phyloP scores from a whole-genome alignment of 2,113 vertebrate genomes.

The Sylvia atricapilla region DNA sequence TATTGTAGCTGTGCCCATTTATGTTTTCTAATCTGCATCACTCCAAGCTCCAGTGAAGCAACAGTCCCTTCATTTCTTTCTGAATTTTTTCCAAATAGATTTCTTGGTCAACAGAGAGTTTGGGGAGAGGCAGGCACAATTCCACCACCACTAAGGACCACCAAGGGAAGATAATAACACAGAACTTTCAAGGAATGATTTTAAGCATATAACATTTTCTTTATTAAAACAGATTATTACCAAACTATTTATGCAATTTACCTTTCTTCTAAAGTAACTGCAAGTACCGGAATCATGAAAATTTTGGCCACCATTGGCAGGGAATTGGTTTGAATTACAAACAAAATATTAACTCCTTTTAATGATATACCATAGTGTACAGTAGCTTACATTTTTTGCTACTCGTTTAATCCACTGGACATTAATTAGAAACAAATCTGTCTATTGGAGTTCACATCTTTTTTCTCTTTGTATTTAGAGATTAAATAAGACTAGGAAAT shows the following conservation, averaged over 20 bases:
- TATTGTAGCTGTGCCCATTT: constrained; percentile 50
- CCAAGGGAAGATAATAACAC: not conserved
- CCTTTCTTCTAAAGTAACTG: not conserved
- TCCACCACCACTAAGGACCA: not conserved
- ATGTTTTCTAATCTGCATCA: constrained; percentile 51
- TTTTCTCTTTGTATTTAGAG: not conserved
- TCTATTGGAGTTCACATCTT: not conserved
- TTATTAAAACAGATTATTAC: not conserved
- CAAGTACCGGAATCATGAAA: not conserved
- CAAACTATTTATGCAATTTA: not conserved
- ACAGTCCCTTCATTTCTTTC: constrained; percentile 40
- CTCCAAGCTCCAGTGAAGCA: constrained; percentile 56
- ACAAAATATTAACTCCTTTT: not conserved
- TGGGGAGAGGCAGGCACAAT: not conserved
- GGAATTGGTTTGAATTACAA: not conserved
- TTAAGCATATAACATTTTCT: not conserved
- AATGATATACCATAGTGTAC: not conserved
- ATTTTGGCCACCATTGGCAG: not conserved
- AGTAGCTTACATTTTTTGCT: not conserved
- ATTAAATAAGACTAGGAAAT: not conserved
- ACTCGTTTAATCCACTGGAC: not conserved
- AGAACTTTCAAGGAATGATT: not conserved
- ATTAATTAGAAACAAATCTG: not conserved
- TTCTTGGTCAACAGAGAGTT: rapidly evolving
- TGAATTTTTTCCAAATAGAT: constrained; percentile 7